Conservation (phyloP, 2,888 invertebrate species). For the Andrena flavipes region DNA sequence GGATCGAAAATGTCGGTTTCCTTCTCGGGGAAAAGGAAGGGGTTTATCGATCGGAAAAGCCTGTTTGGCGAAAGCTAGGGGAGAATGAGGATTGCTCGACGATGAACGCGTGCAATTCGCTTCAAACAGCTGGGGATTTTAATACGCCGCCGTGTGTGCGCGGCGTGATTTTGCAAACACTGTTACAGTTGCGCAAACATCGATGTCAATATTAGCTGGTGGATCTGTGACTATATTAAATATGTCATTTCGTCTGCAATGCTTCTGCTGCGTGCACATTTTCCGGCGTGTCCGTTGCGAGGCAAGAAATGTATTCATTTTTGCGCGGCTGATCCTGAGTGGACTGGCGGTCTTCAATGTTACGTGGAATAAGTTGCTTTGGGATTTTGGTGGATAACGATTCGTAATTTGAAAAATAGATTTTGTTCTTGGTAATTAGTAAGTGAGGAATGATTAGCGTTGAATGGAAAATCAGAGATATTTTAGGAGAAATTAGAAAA, state of each 20-base stretch:
- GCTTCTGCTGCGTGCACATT: background rate
- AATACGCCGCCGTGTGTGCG: background rate
- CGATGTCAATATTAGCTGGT: slow-evolving; percentile 3
- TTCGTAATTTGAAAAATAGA: no score
- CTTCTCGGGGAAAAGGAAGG: background rate
- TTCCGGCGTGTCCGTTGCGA: slow-evolving; percentile 8
- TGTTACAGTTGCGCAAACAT: slow-evolving; percentile 20
- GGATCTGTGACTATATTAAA: slow-evolving; percentile 11
- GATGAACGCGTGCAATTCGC: background rate
- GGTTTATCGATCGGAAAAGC: background rate
- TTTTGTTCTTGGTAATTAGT: no score
- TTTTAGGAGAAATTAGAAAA: no score
- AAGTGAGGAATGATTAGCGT: no score
- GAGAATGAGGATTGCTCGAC: background rate
- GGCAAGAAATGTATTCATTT: slow-evolving; percentile 47
- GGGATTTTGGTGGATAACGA: slow-evolving; percentile 18
- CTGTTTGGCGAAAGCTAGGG: background rate
- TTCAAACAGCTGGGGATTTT: background rate
- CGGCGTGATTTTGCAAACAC: slow-evolving; percentile 27
- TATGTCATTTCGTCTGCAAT: slow-evolving; percentile 3
- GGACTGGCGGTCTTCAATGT: no score
- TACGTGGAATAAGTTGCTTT: background rate
- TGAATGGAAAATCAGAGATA: no score
- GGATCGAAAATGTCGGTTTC: background rate
- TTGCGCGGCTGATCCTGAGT: no score